These are phyloP conservation scores for Caenorhabditis becei DNA, from an alignment of 2,888 invertebrate species.

Conservation along the genomic window DNA sequence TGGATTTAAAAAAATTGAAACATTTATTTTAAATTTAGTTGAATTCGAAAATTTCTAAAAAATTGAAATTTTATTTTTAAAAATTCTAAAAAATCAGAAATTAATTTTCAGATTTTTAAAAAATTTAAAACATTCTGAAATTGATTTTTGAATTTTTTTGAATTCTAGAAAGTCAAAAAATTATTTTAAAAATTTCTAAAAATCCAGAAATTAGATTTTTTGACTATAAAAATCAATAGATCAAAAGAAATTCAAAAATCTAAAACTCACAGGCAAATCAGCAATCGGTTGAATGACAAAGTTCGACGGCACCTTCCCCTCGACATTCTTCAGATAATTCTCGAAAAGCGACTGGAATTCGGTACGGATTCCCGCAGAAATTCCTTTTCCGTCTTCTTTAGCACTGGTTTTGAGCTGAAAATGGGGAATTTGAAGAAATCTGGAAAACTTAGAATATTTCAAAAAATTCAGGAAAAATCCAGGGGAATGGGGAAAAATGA, in stretches of 20 bases:
- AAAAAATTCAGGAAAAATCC: too few species aligned
- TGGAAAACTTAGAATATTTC: neutral
- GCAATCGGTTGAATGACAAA: slow-evolving; percentile 62
- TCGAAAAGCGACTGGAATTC: slow-evolving; percentile 55
- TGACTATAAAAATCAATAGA: too few species aligned
- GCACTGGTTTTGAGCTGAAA: slow-evolving; percentile 49
- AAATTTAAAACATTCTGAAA: neutral
- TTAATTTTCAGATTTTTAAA: neutral
- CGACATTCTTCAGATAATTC: slow-evolving; percentile 50
- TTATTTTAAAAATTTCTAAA: neutral
- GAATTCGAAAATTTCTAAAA: neutral
- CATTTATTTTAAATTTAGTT: too few species aligned
- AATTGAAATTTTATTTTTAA: too few species aligned
- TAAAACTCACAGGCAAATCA: slow-evolving; percentile 42
- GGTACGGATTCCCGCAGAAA: slow-evolving; percentile 42
- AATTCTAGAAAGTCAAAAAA: too few species aligned
- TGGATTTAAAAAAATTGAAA: neutral
- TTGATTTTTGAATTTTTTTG: too few species aligned
- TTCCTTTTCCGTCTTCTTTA: slow-evolving; percentile 21
- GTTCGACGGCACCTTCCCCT: slow-evolving; percentile 58
- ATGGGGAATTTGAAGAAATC: neutral
- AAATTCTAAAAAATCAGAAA: too few species aligned
- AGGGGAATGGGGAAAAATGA: too few species aligned
- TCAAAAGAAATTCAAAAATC: too few species aligned
- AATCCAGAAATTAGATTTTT: too few species aligned